Conservation (phyloP, 2,113 vertebrate species). For the Recurvirostra avosetta region DNA sequence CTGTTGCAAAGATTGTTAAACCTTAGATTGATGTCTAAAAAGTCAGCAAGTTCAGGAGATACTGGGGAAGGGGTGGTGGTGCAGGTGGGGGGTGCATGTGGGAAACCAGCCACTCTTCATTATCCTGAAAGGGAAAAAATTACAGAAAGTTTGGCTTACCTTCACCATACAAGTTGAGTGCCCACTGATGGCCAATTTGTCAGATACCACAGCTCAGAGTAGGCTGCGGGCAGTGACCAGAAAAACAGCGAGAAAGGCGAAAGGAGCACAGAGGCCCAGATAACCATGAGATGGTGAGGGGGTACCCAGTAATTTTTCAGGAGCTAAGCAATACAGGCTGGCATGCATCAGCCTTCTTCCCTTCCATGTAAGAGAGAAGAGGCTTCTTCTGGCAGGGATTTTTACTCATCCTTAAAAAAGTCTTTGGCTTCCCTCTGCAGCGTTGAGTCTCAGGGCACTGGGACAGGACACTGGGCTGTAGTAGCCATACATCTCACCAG, state of each 20-base stretch:
- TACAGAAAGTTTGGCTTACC: neutral
- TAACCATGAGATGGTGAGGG: neutral
- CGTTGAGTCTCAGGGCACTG: neutral
- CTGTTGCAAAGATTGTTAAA: neutral
- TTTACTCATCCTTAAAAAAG: neutral
- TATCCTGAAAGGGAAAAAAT: neutral
- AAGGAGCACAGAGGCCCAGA: neutral
- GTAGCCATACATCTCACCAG: neutral
- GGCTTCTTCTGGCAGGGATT: neutral
- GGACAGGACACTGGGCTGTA: neutral
- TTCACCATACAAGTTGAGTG: neutral
- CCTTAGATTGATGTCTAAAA: neutral
- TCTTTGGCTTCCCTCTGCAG: neutral
- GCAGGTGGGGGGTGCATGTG: rapidly evolving
- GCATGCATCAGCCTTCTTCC: neutral
- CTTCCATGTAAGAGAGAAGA: neutral
- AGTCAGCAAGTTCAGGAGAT: neutral
- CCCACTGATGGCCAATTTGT: neutral
- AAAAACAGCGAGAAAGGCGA: neutral
- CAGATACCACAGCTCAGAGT: neutral
- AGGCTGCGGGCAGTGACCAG: neutral
- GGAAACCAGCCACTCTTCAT: neutral
- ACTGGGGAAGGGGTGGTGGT: too few relatives aligned
- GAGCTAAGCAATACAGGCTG: neutral
- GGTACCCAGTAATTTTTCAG: neutral